phyloP scores from a whole-genome alignment of 1,140 invertebrate species.

The Procambarus virginalis region DNA sequence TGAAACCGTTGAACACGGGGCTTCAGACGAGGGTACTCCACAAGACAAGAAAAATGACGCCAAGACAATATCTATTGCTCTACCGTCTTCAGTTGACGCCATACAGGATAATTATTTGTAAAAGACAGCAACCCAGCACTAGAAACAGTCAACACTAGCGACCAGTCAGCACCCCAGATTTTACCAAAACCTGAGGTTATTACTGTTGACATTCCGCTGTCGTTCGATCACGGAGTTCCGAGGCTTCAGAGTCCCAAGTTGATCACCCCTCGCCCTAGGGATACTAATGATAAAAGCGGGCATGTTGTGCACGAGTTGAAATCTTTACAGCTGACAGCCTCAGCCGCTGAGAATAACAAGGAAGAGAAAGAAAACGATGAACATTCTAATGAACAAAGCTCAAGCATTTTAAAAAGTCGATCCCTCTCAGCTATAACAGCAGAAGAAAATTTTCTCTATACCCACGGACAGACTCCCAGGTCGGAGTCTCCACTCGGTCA shows the following conservation, averaged over 20 bases:
- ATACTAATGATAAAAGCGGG: background rate
- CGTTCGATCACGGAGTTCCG: background rate
- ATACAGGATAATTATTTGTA: background rate
- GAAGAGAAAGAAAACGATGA: background rate
- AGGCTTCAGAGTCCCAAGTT: conserved; percentile 21
- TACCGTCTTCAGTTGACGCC: background rate
- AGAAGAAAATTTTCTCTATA: conserved; percentile 30
- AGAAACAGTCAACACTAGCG: background rate
- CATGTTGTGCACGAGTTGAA: background rate
- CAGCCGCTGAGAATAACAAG: background rate
- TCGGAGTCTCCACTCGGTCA: background rate
- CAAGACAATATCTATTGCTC: background rate
- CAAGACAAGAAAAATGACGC: background rate
- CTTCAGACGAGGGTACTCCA: background rate
- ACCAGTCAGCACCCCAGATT: background rate
- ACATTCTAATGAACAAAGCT: background rate
- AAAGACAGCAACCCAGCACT: background rate
- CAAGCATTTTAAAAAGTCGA: conserved; percentile 7
- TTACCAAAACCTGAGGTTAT: background rate
- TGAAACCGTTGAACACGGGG: background rate
- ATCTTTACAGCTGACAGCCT: background rate
- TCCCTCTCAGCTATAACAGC: conserved; percentile 42
- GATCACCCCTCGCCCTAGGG: background rate
- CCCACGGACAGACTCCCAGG: conserved; percentile 20
- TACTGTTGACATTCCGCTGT: background rate